Evolutionary conservation across 2,113 vertebrate species (phyloP), one percentile per base, ranked within the genome.

Genomic region (Catharus fuscescens): DNA sequence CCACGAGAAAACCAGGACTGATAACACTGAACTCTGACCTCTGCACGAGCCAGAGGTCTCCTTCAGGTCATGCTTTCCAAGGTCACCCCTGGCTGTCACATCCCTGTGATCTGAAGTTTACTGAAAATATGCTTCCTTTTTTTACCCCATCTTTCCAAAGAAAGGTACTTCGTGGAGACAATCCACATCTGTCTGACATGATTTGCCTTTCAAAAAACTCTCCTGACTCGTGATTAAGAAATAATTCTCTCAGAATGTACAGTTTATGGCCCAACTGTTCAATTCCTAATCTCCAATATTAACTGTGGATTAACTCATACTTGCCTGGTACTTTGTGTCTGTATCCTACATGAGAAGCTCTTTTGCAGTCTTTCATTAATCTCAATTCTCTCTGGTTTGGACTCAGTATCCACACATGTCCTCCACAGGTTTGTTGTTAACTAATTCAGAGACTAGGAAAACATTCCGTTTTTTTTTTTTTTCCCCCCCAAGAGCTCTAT

Each of bases 201-300:
- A 92, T 92, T 93, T 92, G 71, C 54, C 82, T 93, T 93, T 86
- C 81, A 96, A 86, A 91, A 93, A 84, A 47, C 65, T 80, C 88
- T 92, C 18, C 50, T 93, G 95, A 93, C 57, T 96, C 80, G 80
- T 21, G 61, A 95, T 92, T 90, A 96, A 94, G 95, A 85, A 94
- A 96, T 82, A 87, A 93, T 89, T 95, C 76, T 87, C 71, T 95
- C 69, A 93, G 86, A 95, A 96, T 90, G 29, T 66, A 73, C 66
- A 72, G 78, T 88, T 94, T 90, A 66, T 88, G 80, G 79, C 87
- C 77, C 83, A 67, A 57, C 45, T 86, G 52, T 96, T 95, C 94
- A 80, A 94, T 94, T 78, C 57, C 47, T 73, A 72, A 94, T 96
- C 91, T 88, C 89, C 61, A 73, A 25, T 76, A 71, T 93, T 78